These are phyloP conservation scores for Crotalus helleri DNA, from an alignment of 2,113 vertebrate genomes.

Conservation along the genomic window DNA sequence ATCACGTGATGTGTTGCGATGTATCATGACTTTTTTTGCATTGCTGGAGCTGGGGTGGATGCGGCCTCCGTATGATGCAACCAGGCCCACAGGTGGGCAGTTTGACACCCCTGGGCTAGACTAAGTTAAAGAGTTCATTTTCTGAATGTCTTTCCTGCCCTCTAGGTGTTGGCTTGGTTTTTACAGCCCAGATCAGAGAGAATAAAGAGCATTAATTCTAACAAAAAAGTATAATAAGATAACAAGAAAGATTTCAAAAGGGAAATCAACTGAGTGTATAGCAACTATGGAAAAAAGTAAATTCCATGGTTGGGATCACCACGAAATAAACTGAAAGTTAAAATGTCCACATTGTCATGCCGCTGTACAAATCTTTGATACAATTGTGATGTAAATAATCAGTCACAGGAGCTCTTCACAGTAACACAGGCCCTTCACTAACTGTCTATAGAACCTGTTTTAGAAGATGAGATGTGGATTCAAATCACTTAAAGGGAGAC, in stretches of 20 bases:
- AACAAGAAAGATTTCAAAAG: neutral
- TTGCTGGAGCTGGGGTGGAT: no score
- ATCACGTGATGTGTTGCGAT: no score
- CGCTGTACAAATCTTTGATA: neutral
- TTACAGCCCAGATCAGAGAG: neutral
- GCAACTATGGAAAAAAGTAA: neutral
- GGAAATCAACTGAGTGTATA: neutral
- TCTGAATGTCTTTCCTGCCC: neutral
- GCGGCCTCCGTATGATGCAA: no score
- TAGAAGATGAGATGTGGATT: neutral
- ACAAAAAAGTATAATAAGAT: neutral
- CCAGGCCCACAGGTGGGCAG: no score
- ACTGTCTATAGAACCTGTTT: neutral
- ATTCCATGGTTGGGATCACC: neutral
- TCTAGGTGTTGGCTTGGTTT: neutral
- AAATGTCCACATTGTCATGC: neutral
- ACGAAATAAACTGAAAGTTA: neutral
- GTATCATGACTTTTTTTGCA: no score
- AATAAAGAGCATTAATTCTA: neutral
- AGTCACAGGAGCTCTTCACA: neutral
- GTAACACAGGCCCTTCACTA: neutral
- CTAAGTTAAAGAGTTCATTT: neutral
- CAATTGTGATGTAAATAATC: neutral
- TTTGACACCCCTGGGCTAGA: no score
- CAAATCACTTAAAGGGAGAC: neutral